Percentiles rank a stretch among this genome's conserved stretches.
These are phyloP conservation scores for Miichthys miiuy DNA, from an alignment of 2,797 vertebrate genomes.

Conservation along the genomic window DNA sequence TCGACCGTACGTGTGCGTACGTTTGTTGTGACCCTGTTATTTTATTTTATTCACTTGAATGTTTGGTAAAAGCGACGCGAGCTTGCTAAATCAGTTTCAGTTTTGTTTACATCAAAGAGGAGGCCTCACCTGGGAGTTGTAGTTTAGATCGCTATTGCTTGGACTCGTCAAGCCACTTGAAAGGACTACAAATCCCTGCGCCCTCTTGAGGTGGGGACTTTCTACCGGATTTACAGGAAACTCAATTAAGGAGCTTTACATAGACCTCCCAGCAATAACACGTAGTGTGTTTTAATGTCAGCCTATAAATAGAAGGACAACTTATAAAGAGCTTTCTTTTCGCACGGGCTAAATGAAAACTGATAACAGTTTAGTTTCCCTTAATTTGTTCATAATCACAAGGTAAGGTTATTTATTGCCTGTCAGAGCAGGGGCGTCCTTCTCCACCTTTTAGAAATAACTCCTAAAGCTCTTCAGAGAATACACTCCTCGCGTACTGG, in stretches of 20 bases:
- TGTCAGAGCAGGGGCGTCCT: too few relatives aligned
- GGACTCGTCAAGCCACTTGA: background rate
- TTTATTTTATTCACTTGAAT: background rate
- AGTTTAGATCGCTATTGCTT: conserved; percentile 57
- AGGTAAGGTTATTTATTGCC: too few relatives aligned
- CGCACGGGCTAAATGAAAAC: too few relatives aligned
- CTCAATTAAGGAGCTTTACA: background rate
- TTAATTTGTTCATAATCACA: background rate
- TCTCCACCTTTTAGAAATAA: too few relatives aligned
- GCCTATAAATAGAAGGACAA: background rate
- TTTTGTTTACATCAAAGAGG: conserved; percentile 86
- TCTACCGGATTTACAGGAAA: conserved; percentile 66
- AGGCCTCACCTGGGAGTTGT: conserved; percentile 80
- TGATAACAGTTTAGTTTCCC: background rate
- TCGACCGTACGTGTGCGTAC: background rate
- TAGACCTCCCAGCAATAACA: background rate
- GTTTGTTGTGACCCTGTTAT: background rate
- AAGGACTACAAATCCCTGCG: conserved; percentile 82
- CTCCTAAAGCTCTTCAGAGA: too few relatives aligned
- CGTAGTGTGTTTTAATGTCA: background rate
- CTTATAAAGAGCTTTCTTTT: background rate
- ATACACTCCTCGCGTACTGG: too few relatives aligned
- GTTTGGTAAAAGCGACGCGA: conserved; percentile 36
- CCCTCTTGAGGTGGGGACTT: conserved; percentile 57
- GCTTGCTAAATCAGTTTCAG: conserved; percentile 82